Evolutionary conservation across 2,888 invertebrate species (phyloP).

Genomic region (Patella depressa): DNA sequence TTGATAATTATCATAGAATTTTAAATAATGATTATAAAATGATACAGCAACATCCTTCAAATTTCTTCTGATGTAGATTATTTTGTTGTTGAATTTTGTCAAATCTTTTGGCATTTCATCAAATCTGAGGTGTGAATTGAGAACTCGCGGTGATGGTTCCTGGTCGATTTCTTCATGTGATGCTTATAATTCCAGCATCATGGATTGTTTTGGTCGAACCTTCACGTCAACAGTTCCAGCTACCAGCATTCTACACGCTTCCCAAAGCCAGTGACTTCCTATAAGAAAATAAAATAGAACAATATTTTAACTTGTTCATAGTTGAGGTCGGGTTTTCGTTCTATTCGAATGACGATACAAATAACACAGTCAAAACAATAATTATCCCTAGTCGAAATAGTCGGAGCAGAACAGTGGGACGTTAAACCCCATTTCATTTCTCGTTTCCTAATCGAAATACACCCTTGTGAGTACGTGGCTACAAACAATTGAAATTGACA

Average conservation of each 20-base stretch:
- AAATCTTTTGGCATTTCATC: conserved; percentile 19
- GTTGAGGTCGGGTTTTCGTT: no score
- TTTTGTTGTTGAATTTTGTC: conserved; percentile 26
- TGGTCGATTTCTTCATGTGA: conserved; percentile 10
- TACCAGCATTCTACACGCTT: conserved; percentile 26
- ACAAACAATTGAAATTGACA: no score
- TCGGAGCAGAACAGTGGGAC: no score
- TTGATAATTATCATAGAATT: conserved; percentile 22
- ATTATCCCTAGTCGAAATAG: no score
- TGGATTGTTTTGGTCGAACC: conserved; percentile 24
- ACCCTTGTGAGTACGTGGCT: no score
- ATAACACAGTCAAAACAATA: no score
- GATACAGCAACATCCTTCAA: conserved; percentile 39
- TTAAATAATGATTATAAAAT: conserved; percentile 31
- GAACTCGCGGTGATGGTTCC: conserved; percentile 26
- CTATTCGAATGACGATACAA: no score
- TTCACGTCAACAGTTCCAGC: conserved; percentile 15
- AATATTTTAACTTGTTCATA: neutral
- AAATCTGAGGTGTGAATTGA: conserved; percentile 32
- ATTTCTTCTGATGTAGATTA: conserved; percentile 33
- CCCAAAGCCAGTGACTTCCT: conserved; percentile 40
- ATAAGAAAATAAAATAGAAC: neutral
- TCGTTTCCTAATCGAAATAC: no score
- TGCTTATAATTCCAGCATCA: conserved; percentile 34
- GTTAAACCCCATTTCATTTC: no score